Evolutionary conservation across 2,888 invertebrate species (phyloP).

Genomic region (Bhutanitis thaidina): DNA sequence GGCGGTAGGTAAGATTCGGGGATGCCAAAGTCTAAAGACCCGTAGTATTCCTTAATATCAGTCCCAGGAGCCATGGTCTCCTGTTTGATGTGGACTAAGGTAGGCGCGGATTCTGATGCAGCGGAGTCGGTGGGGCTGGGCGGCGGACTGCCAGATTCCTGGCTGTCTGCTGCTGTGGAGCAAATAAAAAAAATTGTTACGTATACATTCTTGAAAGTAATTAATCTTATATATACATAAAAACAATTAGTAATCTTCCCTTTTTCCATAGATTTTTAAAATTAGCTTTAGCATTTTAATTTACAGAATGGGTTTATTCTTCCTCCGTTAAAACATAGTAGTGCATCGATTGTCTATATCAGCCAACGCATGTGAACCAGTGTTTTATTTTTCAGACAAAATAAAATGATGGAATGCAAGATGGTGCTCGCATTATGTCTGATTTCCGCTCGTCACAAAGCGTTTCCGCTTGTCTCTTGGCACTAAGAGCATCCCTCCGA

Average conservation of each 20-base stretch:
- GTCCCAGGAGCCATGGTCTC: conserved; percentile 70
- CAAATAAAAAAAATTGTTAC: conserved; percentile 29
- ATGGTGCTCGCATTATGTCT: conserved; percentile 65
- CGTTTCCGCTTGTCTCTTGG: conserved; percentile 72
- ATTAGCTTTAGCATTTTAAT: too few species aligned
- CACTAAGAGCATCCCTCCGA: conserved; percentile 62
- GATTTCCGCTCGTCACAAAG: conserved; percentile 70
- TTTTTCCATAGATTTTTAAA: too few species aligned
- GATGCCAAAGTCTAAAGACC: conserved; percentile 59
- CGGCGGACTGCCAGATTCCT: conserved; percentile 72
- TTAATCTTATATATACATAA: background rate
- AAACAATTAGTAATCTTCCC: too few species aligned
- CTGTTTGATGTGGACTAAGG: conserved; percentile 73
- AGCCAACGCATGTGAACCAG: conserved; percentile 30
- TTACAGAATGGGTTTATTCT: too few species aligned
- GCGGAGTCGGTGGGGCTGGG: conserved; percentile 70
- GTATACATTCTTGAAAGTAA: background rate
- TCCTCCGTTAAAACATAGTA: background rate
- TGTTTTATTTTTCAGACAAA: conserved; percentile 31
- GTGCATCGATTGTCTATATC: conserved; percentile 12
- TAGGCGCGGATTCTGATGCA: conserved; percentile 69
- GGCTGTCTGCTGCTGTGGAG: conserved; percentile 71
- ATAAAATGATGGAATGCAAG: conserved; percentile 48
- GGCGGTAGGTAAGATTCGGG: conserved; percentile 60
- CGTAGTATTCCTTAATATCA: conserved; percentile 68